Percentiles rank a stretch among this genome's conserved stretches.
phyloP scores from a whole-genome alignment of 2,888 invertebrate genomes.

The Boloria selene region DNA sequence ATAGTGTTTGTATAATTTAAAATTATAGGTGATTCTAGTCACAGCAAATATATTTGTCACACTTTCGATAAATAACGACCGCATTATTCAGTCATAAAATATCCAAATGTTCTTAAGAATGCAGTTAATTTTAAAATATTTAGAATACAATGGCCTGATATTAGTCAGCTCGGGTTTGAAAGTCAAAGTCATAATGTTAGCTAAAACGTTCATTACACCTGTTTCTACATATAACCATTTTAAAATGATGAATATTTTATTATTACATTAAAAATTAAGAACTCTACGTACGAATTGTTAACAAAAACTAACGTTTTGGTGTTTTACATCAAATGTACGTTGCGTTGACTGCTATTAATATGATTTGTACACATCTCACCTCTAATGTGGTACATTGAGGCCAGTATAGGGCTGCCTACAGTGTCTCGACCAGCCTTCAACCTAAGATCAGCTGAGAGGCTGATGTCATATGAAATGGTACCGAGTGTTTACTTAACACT shows the following conservation, averaged over 20 bases:
- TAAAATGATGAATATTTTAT: too few species aligned
- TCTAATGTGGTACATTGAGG: slow-evolving; percentile 46
- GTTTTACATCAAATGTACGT: not conserved
- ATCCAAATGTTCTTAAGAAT: slow-evolving; percentile 27
- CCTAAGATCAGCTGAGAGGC: slow-evolving; percentile 68
- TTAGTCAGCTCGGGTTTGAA: slow-evolving; percentile 15
- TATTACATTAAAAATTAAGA: too few species aligned
- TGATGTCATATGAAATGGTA: slow-evolving; percentile 67
- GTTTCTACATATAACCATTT: not conserved
- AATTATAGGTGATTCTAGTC: slow-evolving; percentile 17
- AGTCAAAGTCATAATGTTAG: slow-evolving; percentile 16
- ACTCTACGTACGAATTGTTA: too few species aligned
- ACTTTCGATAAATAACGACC: slow-evolving; percentile 25
- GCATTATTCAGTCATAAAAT: slow-evolving; percentile 24
- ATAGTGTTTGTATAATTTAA: slow-evolving; percentile 3
- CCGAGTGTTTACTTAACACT: slow-evolving; percentile 59
- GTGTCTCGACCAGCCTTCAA: slow-evolving; percentile 74
- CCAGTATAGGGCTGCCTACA: slow-evolving; percentile 57
- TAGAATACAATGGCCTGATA: slow-evolving; percentile 15
- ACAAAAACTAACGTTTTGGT: not conserved
- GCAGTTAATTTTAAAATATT: slow-evolving; percentile 22
- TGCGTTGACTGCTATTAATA: slow-evolving; percentile 12
- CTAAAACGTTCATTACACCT: slow-evolving; percentile 12
- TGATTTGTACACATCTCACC: slow-evolving; percentile 30
- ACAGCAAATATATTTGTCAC: slow-evolving; percentile 29